These are phyloP conservation scores for Drosophila flavopinicola DNA, from an alignment of 2,888 invertebrate species.

Conservation along the genomic window DNA sequence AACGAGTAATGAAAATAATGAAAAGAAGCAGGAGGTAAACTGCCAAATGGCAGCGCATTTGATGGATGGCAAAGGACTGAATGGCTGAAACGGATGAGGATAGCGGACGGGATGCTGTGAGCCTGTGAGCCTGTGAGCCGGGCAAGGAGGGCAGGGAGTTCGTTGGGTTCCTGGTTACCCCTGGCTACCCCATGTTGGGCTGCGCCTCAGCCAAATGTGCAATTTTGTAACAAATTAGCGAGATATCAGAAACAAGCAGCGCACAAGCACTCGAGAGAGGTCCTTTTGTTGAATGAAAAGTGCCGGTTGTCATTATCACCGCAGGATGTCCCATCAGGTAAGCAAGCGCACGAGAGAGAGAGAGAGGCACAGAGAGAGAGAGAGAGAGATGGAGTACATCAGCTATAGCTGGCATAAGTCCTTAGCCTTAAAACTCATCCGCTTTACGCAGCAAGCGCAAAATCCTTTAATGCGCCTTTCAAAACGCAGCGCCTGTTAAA, in stretches of 20 bases:
- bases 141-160: slow-evolving; percentile 8
- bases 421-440: slow-evolving; percentile 31
- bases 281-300: slow-evolving; percentile 46
- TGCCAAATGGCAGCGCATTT: slow-evolving; percentile 59
- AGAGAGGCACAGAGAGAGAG: neutral
- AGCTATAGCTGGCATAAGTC: slow-evolving; percentile 26
- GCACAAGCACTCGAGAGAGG: slow-evolving; percentile 9
- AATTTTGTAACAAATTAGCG: slow-evolving; percentile 79
- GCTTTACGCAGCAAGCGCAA: slow-evolving; percentile 30
- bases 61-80: slow-evolving; percentile 45
- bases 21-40: slow-evolving; percentile 48
- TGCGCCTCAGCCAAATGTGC: slow-evolving; percentile 64
- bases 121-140: slow-evolving; percentile 9
- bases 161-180: slow-evolving; percentile 8
- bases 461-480: slow-evolving; percentile 67
- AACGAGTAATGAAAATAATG: slow-evolving; percentile 23
- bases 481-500: slow-evolving; percentile 22
- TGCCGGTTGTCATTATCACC: slow-evolving; percentile 64
- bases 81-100: slow-evolving; percentile 17
- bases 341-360: neutral
- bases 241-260: slow-evolving; percentile 25
- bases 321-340: slow-evolving; percentile 53
- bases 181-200: slow-evolving; percentile 60
- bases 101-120: slow-evolving; percentile 19
- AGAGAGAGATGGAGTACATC: neutral